A percentile compares a stretch with the other conserved stretches of the same genome.
Evolutionary conservation across 2,113 vertebrate genomes (phyloP).

Genomic region (Struthio camelus): DNA sequence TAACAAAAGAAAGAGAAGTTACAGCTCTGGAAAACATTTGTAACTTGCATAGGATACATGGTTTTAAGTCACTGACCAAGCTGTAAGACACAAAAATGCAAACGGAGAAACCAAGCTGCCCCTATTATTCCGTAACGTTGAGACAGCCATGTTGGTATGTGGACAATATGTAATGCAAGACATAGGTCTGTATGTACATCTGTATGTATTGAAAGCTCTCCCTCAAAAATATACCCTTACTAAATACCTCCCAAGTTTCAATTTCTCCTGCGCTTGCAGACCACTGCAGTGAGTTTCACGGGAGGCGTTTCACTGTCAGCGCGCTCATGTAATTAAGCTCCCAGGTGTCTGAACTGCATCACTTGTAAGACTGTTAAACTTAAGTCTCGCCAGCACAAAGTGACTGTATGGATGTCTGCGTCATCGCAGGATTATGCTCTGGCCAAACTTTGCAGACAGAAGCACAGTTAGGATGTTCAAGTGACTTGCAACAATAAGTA

Average conservation of each 20-base stretch:
- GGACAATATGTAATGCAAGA: not conserved
- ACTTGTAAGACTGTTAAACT: conserved; percentile 12
- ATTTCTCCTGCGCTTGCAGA: not conserved
- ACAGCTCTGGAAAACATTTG: not conserved
- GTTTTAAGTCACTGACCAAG: not conserved
- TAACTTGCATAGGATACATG: not conserved
- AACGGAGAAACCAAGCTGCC: not conserved
- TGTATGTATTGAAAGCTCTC: not conserved
- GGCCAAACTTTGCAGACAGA: not conserved
- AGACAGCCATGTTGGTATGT: not conserved
- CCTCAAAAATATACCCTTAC: not conserved
- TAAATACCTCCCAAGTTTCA: not conserved
- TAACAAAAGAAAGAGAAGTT: not conserved
- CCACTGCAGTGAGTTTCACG: not conserved
- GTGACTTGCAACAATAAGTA: not conserved
- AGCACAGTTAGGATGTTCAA: not conserved
- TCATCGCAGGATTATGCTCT: not conserved
- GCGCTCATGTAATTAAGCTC: not conserved
- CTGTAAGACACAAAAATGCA: not conserved
- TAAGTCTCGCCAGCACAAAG: not conserved
- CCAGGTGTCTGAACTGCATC: not conserved
- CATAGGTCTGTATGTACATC: not conserved
- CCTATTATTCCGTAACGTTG: not conserved
- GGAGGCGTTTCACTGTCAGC: not conserved
- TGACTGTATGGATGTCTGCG: not conserved